Conservation (phyloP, 92 coral and sea anemone genomes). For the Actinernus sp. region DNA sequence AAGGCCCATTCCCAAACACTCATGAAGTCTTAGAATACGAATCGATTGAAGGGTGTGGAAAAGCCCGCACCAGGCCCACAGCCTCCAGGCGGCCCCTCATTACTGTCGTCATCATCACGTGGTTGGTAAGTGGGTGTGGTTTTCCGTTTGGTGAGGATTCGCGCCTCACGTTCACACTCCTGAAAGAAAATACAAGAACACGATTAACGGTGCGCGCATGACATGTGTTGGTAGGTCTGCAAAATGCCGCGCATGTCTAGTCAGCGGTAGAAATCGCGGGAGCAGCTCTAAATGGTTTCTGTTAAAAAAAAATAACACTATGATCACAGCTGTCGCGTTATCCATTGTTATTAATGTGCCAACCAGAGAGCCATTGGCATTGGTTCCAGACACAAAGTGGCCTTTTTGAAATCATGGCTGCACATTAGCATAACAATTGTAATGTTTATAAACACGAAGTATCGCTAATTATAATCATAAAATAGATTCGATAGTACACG, state of each 20-base stretch:
- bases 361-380: too few relatives aligned
- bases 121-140: slow-evolving; percentile 29
- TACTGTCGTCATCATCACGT: slow-evolving; percentile 79
- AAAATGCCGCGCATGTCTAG: too few relatives aligned
- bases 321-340: too few relatives aligned
- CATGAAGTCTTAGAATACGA: slow-evolving; percentile 89
- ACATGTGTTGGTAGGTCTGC: not conserved
- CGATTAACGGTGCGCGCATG: not conserved
- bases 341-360: too few relatives aligned
- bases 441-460: too few relatives aligned
- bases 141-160: slow-evolving; percentile 21
- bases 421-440: too few relatives aligned
- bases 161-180: slow-evolving; percentile 48
- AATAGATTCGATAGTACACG: too few relatives aligned
- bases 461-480: too few relatives aligned
- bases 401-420: too few relatives aligned
- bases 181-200: slow-evolving; percentile 3
- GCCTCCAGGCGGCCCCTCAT: slow-evolving; percentile 81
- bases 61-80: slow-evolving; percentile 90
- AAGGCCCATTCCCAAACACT: too few relatives aligned
- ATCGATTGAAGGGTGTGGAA: slow-evolving; percentile 87
- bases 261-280: too few relatives aligned
- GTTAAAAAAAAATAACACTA: not conserved
- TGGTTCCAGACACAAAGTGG: too few relatives aligned
- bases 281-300: not conserved